Conservation (phyloP, 2,888 invertebrate species). For the Epistrophe eligans region DNA sequence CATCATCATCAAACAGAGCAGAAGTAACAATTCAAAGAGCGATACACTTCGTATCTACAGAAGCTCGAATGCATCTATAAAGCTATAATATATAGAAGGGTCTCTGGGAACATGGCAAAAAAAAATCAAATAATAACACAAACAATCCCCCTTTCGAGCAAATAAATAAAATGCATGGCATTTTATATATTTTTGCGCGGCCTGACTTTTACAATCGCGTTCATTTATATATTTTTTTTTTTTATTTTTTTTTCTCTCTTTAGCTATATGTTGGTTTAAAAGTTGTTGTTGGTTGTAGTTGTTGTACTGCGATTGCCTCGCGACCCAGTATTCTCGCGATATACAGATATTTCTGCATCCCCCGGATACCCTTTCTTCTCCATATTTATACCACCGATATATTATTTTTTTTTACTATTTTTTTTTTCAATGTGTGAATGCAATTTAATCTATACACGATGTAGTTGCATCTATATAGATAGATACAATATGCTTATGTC, state of each 20-base stretch:
- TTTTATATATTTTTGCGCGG: conserved; percentile 65
- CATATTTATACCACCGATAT: conserved; percentile 23
- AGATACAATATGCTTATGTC: conserved; percentile 53
- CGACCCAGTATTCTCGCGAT: conserved; percentile 56
- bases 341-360: conserved; percentile 49
- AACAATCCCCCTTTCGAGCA: conserved; percentile 63
- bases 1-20: conserved; percentile 48
- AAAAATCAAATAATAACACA: conserved; percentile 65
- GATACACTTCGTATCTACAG: conserved; percentile 57
- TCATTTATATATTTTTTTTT: conserved; percentile 47
- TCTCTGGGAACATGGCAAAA: conserved; percentile 46
- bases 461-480: conserved; percentile 39
- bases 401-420: not conserved
- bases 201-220: conserved; percentile 72
- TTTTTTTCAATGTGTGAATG: conserved; percentile 62
- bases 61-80: conserved; percentile 31
- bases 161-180: conserved; percentile 73
- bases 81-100: conserved; percentile 32
- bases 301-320: conserved; percentile 36
- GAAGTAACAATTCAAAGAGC: conserved; percentile 65
- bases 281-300: conserved; percentile 27
- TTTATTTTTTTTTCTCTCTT: not conserved
- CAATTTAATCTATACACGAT: conserved; percentile 68
- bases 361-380: conserved; percentile 37
- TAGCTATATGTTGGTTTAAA: conserved; percentile 1